phyloP scores from a whole-genome alignment of 1,140 invertebrate species.

The Drosophila carrolli region DNA sequence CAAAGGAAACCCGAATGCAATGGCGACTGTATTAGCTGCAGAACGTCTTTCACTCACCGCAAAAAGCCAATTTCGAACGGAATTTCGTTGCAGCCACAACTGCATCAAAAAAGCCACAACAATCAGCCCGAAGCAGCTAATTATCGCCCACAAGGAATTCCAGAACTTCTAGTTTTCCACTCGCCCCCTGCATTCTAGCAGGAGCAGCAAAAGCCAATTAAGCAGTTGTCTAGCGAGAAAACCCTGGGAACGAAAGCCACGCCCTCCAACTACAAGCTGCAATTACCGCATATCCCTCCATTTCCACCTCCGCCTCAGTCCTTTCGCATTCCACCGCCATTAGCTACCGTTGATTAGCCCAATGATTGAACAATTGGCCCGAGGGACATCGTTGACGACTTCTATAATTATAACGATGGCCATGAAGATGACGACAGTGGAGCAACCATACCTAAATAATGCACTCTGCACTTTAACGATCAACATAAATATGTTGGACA shows the following conservation, averaged over 20 bases:
- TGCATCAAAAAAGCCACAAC: constrained; percentile 16
- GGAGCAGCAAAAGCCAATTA: constrained; percentile 49
- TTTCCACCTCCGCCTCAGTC: neutral
- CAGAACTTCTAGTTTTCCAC: constrained; percentile 2
- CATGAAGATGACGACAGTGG: constrained; percentile 2
- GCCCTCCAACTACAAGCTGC: constrained; percentile 35
- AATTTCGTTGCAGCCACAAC: constrained; percentile 14
- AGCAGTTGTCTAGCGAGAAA: constrained; percentile 55
- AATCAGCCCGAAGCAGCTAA: constrained; percentile 44
- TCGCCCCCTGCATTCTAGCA: constrained; percentile 4
- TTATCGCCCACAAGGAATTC: constrained; percentile 26
- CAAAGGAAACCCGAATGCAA: constrained; percentile 8
- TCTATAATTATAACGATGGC: neutral
- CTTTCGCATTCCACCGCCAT: constrained; percentile 18
- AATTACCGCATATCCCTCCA: constrained; percentile 35
- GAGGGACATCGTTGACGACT: constrained; percentile 21
- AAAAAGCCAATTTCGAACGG: constrained; percentile 37
- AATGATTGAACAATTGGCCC: constrained; percentile 68
- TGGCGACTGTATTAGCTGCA: constrained; percentile 26
- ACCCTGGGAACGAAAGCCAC: constrained; percentile 29
- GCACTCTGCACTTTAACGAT: neutral
- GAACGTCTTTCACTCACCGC: constrained; percentile 4
- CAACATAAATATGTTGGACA: constrained; percentile 1
- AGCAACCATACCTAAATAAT: no score
- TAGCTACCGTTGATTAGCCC: constrained; percentile 57